phyloP scores from a whole-genome alignment of 2,888 invertebrate species.

The Junonia oenone region DNA sequence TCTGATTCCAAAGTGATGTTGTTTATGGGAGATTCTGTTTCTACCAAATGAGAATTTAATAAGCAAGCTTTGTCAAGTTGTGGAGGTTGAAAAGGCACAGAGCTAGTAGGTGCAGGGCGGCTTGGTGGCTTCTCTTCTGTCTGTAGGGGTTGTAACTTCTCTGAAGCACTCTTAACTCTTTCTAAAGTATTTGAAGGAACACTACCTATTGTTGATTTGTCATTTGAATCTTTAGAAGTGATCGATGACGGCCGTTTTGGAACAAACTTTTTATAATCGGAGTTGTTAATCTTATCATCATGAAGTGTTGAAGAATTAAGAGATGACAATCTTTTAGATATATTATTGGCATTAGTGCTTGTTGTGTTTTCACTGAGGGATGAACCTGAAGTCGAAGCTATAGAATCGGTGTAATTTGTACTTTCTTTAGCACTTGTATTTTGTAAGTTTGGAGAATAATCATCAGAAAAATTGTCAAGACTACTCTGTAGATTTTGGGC shows the following conservation, averaged over 20 bases:
- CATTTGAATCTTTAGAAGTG: conserved; percentile 36
- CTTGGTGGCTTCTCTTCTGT: conserved; percentile 41
- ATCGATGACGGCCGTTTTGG: conserved; percentile 58
- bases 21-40: not conserved
- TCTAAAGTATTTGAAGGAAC: conserved; percentile 58
- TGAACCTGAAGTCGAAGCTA: not conserved
- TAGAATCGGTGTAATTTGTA: not conserved
- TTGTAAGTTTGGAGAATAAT: not conserved
- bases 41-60: conserved; percentile 14
- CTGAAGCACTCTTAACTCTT: conserved; percentile 54
- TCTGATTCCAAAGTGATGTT: conserved; percentile 19
- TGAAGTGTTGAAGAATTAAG: conserved; percentile 36
- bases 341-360: not conserved
- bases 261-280: conserved; percentile 60
- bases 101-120: conserved; percentile 51
- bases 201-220: conserved; percentile 42
- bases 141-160: conserved; percentile 54
- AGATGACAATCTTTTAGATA: not conserved
- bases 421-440: not conserved
- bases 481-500: not conserved
- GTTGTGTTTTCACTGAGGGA: not conserved
- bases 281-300: conserved; percentile 37
- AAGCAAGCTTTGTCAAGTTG: conserved; percentile 49
- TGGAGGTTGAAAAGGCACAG: conserved; percentile 62
- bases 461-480: not conserved